Base-by-base conservation (phyloP, 2,797 vertebrate species). In the Microcaecilia unicolor region DNA sequence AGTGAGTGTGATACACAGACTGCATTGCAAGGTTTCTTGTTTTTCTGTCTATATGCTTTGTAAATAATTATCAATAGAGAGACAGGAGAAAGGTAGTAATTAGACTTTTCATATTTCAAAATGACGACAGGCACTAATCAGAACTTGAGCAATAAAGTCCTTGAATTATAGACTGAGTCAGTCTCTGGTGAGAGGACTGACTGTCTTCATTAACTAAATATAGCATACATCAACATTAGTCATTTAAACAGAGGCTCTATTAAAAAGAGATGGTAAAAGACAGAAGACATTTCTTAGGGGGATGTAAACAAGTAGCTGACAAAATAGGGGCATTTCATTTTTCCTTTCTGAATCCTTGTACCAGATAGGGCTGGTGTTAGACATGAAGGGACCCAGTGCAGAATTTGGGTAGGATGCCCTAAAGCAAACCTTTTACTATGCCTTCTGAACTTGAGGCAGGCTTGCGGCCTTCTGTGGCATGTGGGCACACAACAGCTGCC, bases 301-400 rank as follows among this genome's bases (percentile, higher is more conserved):
- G 37, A 31, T 13, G 0, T 2, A 20, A 11, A 3, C 3, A 6
- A 8, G 12, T 15, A 26, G 7, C 15, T 24, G 12, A 13, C 9
- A 20, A 12, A 5, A 34, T 7, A 2, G 9, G 0, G 1, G 7
- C 56, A 20, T n/a, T 7, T 2, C 38, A 11, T 15, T 18, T 36
- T 44, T 33, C 7, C n/a, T 14, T 37, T 3, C 2, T 44, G 22
- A 51, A 51, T n/a, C n/a, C n/a, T n/a, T n/a, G n/a, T n/a, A n/a
- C n/a, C n/a, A n/a, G n/a, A n/a, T n/a, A n/a, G n/a, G n/a, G n/a
- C n/a, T n/a, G n/a, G n/a, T n/a, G n/a, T n/a, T n/a, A n/a, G n/a
- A n/a, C n/a, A n/a, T n/a, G n/a, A n/a, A n/a, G n/a, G n/a, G n/a
- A n/a, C n/a, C n/a, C n/a, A n/a, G n/a, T n/a, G n/a, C n/a, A n/a